Percentiles rank a stretch among this genome's conserved stretches.
phyloP scores from a whole-genome alignment of 2,113 vertebrate species.

The Eudyptes chrysolophus region DNA sequence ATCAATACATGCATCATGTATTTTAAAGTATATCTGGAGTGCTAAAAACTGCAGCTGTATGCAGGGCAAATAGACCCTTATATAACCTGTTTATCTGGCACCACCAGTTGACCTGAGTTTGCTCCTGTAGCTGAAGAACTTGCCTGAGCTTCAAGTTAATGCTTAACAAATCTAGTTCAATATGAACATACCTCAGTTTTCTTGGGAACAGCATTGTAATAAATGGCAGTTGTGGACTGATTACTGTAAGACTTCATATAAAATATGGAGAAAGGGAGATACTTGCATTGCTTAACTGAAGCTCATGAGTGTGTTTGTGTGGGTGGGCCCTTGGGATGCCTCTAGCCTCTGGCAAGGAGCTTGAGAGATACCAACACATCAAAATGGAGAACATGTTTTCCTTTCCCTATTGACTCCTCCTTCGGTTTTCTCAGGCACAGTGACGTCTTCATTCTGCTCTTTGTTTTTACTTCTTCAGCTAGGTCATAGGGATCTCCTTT shows the following conservation, averaged over 20 bases:
- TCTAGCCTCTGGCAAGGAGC: not conserved
- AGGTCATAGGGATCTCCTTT: not conserved
- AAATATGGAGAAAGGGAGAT: not conserved
- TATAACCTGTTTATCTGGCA: not conserved
- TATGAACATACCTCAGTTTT: not conserved
- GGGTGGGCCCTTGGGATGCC: not conserved
- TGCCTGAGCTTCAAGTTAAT: not conserved
- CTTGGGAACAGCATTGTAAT: not conserved
- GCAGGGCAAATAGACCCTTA: not conserved
- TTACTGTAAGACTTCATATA: not conserved
- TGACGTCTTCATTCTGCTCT: not conserved
- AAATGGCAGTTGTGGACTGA: not conserved
- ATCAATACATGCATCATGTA: fast-evolving
- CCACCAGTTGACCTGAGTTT: not conserved
- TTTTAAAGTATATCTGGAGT: not conserved
- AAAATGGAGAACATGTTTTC: not conserved
- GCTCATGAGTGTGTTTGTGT: not conserved
- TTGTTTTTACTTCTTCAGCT: not conserved
- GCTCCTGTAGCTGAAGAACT: not conserved
- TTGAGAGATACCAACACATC: not conserved
- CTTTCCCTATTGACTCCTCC: not conserved
- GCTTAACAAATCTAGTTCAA: not conserved
- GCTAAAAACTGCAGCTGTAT: not conserved
- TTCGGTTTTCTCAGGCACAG: not conserved
- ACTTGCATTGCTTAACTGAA: not conserved